A percentile compares a stretch with the other conserved stretches of the same genome.
Evolutionary conservation across 1,140 invertebrate species (phyloP).

Genomic region (Copidosoma floridanum): DNA sequence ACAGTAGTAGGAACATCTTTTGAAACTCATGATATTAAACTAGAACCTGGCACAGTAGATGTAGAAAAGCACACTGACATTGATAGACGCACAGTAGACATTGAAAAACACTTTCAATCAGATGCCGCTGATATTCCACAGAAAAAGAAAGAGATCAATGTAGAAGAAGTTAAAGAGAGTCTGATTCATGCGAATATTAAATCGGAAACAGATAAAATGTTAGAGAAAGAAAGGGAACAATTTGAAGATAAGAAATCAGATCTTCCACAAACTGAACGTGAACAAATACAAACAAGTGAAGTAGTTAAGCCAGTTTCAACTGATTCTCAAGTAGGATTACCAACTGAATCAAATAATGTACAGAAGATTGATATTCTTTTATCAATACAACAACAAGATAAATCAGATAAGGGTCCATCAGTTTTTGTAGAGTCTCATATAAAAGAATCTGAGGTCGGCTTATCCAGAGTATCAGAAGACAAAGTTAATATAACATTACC

Average conservation of each 20-base stretch:
- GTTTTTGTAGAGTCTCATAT: constrained; percentile 43
- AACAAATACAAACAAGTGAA: too few relatives aligned
- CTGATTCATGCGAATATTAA: neutral
- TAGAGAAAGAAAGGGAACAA: constrained; percentile 18
- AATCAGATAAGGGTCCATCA: constrained; percentile 29
- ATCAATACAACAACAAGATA: constrained; percentile 40
- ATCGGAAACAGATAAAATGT: constrained; percentile 2
- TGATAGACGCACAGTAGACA: constrained; percentile 46
- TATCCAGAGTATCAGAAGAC: constrained; percentile 42
- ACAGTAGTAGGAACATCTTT: constrained; percentile 40
- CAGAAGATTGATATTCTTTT: constrained; percentile 47
- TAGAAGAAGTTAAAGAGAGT: neutral
- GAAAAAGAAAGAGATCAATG: neutral
- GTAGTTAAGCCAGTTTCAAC: too few relatives aligned
- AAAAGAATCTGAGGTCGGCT: constrained; percentile 31
- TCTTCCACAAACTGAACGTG: neutral
- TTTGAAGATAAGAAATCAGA: neutral
- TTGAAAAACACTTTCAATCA: constrained; percentile 30
- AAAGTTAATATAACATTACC: constrained; percentile 47
- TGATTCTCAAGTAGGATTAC: neutral
- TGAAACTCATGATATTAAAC: constrained; percentile 41
- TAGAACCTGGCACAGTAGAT: constrained; percentile 55
- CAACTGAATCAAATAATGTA: constrained; percentile 38
- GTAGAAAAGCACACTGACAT: constrained; percentile 49
- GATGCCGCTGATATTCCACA: constrained; percentile 17